Evolutionary conservation across 2,888 invertebrate species (phyloP), one percentile per base, ranked within the genome.

Genomic region (Erpobdella octoculata): DNA sequence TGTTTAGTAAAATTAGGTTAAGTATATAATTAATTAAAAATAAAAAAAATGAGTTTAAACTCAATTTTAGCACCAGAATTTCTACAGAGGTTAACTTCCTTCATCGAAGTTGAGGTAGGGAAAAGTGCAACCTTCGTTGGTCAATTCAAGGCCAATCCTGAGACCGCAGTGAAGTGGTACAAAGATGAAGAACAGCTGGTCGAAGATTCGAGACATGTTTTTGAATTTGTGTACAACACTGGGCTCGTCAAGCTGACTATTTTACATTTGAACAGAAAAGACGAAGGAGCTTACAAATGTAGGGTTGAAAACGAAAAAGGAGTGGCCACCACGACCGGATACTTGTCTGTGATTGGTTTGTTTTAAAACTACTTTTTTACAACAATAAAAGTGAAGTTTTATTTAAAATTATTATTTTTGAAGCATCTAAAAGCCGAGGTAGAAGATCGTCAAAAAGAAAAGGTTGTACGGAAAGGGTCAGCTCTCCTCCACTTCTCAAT

Each of bases 41-140:
- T n/a, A n/a, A n/a, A n/a, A n/a, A n/a, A n/a, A n/a, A n/a, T n/a
- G n/a, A n/a, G n/a, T n/a, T n/a, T n/a, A n/a, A n/a, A n/a, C n/a
- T n/a, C n/a, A n/a, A n/a, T 37, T 61, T 12, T 74, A 76, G 76
- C 76, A 25, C 76, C 76, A 4, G 76, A 76, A 61, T 76, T 76
- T 64, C 64, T 65, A 5, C 74, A 74, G 67, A 48, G 48, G 9
- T 65, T 71, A 53, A 74, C 70, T 35, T 48, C 74, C n/a, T 76
- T 74, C 72, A 67, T 70, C 35, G 76, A 76, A 46, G 74, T 58
- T 9, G 65, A 67, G 53, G 74, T 73, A 0, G 76, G 76, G n/a
- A 70, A 73, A 9, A 71, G 59, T 35, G 76, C 74, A 5, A 71
- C 70, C 9, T 76, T 76, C 58, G 72, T 53, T 8, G 75, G 76